A percentile compares a stretch with the other conserved stretches of the same genome.
These are phyloP conservation scores for Tinamus major DNA, from an alignment of 2,797 vertebrate species.

Conservation along the genomic window DNA sequence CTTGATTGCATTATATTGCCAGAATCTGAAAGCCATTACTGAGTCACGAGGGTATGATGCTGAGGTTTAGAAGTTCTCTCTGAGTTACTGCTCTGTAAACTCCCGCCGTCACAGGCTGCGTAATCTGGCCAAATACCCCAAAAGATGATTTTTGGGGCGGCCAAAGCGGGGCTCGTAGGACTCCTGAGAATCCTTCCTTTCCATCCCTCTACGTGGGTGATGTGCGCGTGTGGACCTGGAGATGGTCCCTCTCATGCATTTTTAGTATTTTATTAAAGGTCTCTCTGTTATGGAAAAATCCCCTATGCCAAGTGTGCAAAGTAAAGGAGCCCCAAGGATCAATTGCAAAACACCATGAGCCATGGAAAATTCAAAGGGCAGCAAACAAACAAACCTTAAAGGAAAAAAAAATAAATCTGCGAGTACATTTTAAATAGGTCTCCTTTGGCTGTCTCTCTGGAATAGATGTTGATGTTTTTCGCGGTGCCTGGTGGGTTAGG, in stretches of 20 bases:
- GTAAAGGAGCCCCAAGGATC: constrained; percentile 3
- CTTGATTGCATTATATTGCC: not conserved
- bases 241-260: not conserved
- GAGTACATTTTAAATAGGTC: not conserved
- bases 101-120: not conserved
- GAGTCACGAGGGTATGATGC: not conserved
- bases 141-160: not conserved
- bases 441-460: not conserved
- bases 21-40: not conserved
- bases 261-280: not conserved
- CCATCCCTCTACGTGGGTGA: not conserved
- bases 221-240: not conserved
- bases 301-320: not conserved
- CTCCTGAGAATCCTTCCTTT: not conserved
- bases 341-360: not conserved
- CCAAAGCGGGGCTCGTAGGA: not conserved
- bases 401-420: not conserved
- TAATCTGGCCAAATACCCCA: not conserved
- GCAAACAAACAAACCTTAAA: not conserved
- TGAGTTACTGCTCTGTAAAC: not conserved
- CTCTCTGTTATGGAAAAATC: not conserved
- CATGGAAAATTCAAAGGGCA: not conserved
- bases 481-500: not conserved
- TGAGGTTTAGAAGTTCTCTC: not conserved
- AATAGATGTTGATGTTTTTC: not conserved